Evolutionary conservation across 1,140 invertebrate species (phyloP), one percentile per base, ranked within the genome.

Genomic region (Drosophila busckii): DNA sequence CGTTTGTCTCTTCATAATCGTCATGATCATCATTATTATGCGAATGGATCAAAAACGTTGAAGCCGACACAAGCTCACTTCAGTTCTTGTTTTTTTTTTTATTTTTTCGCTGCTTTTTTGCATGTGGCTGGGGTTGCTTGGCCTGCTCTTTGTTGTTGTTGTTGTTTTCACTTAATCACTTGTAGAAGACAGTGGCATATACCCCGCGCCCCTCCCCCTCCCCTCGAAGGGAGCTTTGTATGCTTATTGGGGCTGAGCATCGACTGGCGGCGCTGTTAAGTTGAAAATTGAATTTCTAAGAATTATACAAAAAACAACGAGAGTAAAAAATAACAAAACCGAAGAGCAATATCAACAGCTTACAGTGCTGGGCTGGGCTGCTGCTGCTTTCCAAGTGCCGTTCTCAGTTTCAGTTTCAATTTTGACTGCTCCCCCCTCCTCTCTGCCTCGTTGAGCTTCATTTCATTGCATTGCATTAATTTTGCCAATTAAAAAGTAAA

Each of bases 401-500:
- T 13, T 26, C n/a, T 37, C 34, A 10, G 31, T 19, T 44, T 42
- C 20, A 25, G 26, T 23, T 38, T 48, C 58, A 61, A 6, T 55
- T 48, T 61, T 40, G 12, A 42, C 31, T 32, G 4, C 16, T 8
- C 17, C 19, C 20, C 20, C 5, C 15, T 4, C 6, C 42, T 26
- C 1, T 20, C 3, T 1, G 54, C 35, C 28, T 48, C 32, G 50
- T 37, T 58, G 60, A 59, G 75, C 73, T 82, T 69, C 75, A 64
- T 82, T 80, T 80, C 75, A 80, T 82, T 80, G 69, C 75, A 82
- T 80, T 80, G 75, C 75, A 80, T 80, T 80, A 82, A 80, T 80
- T 80, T 80, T 80, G 75, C 75, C 75, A 80, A 80, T 80, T 80
- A 82, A 80, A 80, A 80, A 80, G 75, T 80, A 80, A 80, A 75